Evolutionary conservation across 2,888 invertebrate species (phyloP), one percentile per base, ranked within the genome.

Genomic region (Pristionchus japonicus): DNA sequence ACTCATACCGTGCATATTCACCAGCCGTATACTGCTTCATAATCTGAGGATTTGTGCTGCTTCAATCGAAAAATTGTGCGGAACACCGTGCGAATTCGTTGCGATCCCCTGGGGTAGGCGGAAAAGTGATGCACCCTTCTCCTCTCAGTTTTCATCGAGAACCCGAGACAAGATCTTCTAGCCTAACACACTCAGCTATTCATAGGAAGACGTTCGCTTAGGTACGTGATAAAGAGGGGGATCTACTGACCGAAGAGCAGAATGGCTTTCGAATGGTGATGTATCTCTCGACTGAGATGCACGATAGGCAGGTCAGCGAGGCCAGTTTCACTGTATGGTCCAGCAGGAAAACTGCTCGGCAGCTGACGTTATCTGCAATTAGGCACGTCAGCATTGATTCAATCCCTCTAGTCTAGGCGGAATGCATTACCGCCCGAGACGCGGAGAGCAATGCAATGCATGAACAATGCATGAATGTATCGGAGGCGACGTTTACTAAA

Each of bases 181-280:
- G n/a, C n/a, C n/a, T n/a, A n/a, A n/a, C n/a, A n/a, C n/a, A n/a
- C n/a, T n/a, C n/a, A n/a, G n/a, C 2, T 34, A 77, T 43, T 3
- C 77, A 77, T 77, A 11, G 37, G 40, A 34, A 40, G n/a, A 11
- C 31, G 31, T 17, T 70, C 11, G 70, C 23, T 57, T 27, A 52
- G 23, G 37, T 34, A 82, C 82, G 23, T 27, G 31, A 82, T 49
- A 82, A 57, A 40, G 47, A 43, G 70, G 70, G 13, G 47, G 43
- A 37, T 27, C 23, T n/a, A 86, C 37, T 74, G 57, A 87, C 93
- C 90, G 90, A 90, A 87, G 90, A 92, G 85, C 91, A 93, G 89
- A 94, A 94, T 31, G 94, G 94, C 88, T 94, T 94, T 61, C 93
- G 90, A 47, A 94, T 94, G 20, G 94, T 93, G 61, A 94, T 92